phyloP scores from a whole-genome alignment of 37 sponge, comb jelly and placozoan genomes.

The Cliona cf. orientalis region DNA sequence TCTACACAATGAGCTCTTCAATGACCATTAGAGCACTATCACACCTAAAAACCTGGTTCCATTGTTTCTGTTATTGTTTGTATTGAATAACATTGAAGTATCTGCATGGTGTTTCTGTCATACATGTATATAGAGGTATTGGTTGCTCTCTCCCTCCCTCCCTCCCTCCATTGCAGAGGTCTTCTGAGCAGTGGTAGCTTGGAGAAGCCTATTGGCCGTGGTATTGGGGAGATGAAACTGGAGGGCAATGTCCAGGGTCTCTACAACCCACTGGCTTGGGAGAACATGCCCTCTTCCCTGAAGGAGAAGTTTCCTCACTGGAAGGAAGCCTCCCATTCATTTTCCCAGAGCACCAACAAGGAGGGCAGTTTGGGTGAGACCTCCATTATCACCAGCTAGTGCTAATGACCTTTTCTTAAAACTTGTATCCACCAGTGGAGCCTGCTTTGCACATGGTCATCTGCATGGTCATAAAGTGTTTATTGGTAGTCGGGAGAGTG shows the following conservation, averaged over 20 bases:
- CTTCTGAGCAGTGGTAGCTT: constrained; percentile 13
- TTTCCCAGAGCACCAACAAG: no score
- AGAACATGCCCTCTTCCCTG: constrained; percentile 47
- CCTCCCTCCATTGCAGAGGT: neutral
- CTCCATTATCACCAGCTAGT: no score
- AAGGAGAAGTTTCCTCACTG: constrained; percentile 70
- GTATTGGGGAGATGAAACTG: neutral
- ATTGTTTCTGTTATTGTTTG: no score
- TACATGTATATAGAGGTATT: neutral
- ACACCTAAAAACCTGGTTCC: no score
- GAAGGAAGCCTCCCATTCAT: constrained; percentile 39
- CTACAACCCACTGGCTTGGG: constrained; percentile 79
- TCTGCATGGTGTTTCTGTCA: neutral
- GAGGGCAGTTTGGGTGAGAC: no score
- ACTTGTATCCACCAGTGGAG: no score
- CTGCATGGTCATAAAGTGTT: no score
- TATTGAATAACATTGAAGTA: neutral
- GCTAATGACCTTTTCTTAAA: no score
- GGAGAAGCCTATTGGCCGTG: neutral
- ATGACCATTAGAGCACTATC: no score
- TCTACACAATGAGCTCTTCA: no score
- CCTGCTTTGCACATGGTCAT: no score
- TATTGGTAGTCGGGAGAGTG: no score
- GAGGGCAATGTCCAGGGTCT: constrained; percentile 41
- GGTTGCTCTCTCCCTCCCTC: neutral